Evolutionary conservation across 2,797 vertebrate species (phyloP).

Genomic region (Caiman crocodilus): DNA sequence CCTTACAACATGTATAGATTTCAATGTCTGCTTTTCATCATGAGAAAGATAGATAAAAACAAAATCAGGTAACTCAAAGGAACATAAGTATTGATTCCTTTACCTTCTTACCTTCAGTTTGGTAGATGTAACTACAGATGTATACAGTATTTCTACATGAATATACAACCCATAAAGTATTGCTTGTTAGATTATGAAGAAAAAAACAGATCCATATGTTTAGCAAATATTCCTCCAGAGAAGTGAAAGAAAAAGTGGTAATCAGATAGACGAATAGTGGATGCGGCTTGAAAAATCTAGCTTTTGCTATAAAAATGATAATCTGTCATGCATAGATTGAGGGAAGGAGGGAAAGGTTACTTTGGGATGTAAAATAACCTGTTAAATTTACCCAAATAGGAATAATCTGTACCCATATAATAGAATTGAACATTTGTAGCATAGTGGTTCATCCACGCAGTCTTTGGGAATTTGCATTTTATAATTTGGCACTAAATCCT

Average conservation of each 20-base stretch:
- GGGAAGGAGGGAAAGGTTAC: not conserved
- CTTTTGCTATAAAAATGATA: not conserved
- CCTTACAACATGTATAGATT: slow-evolving; percentile 31
- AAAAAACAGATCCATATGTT: slow-evolving; percentile 57
- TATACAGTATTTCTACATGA: slow-evolving; percentile 45
- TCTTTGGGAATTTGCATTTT: not conserved
- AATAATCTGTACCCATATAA: not conserved
- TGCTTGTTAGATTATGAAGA: slow-evolving; percentile 46
- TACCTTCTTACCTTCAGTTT: slow-evolving; percentile 23
- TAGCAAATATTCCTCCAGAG: slow-evolving; percentile 43
- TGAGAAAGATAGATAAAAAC: slow-evolving; percentile 31
- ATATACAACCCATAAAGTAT: slow-evolving; percentile 40
- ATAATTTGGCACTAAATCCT: no score
- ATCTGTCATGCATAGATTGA: not conserved
- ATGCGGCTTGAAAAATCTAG: not conserved
- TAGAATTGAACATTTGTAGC: not conserved
- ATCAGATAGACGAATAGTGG: not conserved
- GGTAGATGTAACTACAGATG: not conserved
- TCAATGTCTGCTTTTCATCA: slow-evolving; percentile 59
- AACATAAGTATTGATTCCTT: slow-evolving; percentile 24
- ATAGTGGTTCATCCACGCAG: not conserved
- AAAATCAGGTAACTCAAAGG: slow-evolving; percentile 4
- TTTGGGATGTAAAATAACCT: not conserved
- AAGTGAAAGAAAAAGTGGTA: not conserved
- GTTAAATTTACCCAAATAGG: not conserved